A percentile compares a stretch with the other conserved stretches of the same genome.
phyloP scores from a whole-genome alignment of 2,113 vertebrate genomes.

The Nyctibius bracteatus region DNA sequence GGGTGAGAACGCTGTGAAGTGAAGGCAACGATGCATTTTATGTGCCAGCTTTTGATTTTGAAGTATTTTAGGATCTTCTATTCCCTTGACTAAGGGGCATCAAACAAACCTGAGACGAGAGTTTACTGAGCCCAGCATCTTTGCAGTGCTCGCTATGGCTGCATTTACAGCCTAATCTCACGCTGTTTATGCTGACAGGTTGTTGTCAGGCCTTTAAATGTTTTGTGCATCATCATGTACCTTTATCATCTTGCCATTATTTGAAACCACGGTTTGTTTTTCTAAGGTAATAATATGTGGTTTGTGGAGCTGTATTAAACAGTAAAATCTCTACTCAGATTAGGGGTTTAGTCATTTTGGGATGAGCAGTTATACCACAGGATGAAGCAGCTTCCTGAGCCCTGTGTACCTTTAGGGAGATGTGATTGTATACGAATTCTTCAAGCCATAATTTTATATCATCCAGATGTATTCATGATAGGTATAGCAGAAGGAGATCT shows the following conservation, averaged over 20 bases:
- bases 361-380: background rate
- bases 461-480: background rate
- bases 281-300: background rate
- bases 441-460: background rate
- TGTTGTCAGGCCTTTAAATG: background rate
- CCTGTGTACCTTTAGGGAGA: background rate
- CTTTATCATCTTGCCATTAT: slow-evolving; percentile 14
- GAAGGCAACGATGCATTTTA: background rate
- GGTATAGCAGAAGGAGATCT: background rate
- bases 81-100: background rate
- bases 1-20: background rate
- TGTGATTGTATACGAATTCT: background rate
- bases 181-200: background rate
- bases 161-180: background rate
- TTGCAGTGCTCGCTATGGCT: background rate
- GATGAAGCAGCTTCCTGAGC: background rate
- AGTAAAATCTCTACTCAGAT: slow-evolving; percentile 27
- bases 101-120: background rate
- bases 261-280: slow-evolving; percentile 13
- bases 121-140: background rate
- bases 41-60: background rate
- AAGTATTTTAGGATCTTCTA: background rate
- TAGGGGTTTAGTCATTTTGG: background rate
- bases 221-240: background rate
- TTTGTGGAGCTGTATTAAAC: slow-evolving; percentile 16